Evolutionary conservation across 2,113 vertebrate genomes (phyloP).

Genomic region (Shinisaurus crocodilurus): DNA sequence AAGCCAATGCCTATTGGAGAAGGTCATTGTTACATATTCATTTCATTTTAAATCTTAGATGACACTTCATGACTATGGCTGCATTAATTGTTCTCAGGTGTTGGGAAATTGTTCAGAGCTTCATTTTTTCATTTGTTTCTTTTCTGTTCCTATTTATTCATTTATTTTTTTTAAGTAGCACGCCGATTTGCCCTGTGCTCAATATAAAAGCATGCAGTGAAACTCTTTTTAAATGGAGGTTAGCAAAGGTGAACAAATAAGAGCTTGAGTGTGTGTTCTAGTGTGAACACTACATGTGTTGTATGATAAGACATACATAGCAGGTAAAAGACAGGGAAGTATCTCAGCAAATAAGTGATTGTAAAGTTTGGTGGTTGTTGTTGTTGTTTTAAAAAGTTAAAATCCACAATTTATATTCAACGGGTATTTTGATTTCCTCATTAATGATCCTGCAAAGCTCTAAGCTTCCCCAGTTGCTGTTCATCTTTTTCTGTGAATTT

Average conservation of each 20-base stretch:
- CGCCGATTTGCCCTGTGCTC: slow-evolving; percentile 42
- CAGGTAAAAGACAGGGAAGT: background rate
- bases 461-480: background rate
- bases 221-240: slow-evolving; percentile 53
- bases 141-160: slow-evolving; percentile 17
- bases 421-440: background rate
- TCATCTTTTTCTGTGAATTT: background rate
- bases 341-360: background rate
- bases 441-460: background rate
- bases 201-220: slow-evolving; percentile 1
- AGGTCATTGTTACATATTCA: slow-evolving; percentile 77
- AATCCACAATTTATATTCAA: slow-evolving; percentile 26
- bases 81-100: slow-evolving; percentile 81
- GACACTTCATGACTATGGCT: slow-evolving; percentile 74
- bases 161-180: slow-evolving; percentile 35
- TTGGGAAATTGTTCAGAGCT: slow-evolving; percentile 68
- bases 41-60: slow-evolving; percentile 82
- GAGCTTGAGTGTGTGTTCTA: background rate
- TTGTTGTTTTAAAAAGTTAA: background rate
- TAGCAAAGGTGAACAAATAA: slow-evolving; percentile 49
- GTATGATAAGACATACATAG: background rate
- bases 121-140: slow-evolving; percentile 73
- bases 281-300: too few relatives aligned
- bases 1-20: slow-evolving; percentile 69
- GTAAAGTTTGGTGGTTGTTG: background rate